Evolutionary conservation across 2,113 vertebrate species (phyloP).

Genomic region (Tachysurus vachellii): DNA sequence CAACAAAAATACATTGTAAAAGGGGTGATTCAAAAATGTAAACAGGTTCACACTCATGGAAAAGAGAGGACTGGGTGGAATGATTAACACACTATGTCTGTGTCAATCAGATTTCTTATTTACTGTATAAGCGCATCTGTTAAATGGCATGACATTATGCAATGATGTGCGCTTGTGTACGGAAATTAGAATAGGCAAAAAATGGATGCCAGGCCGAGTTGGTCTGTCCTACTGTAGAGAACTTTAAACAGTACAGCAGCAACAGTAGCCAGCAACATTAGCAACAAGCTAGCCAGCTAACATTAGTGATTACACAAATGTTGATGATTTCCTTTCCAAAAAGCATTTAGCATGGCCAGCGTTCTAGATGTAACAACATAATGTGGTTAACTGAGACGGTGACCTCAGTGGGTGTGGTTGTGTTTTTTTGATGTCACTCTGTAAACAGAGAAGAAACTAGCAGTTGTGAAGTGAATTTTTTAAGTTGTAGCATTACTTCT

Average conservation of each 20-base stretch:
- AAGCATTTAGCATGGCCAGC: not conserved
- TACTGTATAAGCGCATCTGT: not conserved
- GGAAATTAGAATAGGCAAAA: not conserved
- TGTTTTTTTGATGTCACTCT: not conserved
- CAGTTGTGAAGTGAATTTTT: not conserved
- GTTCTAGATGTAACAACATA: not conserved
- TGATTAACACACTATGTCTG: slow-evolving; percentile 54
- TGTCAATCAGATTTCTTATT: slow-evolving; percentile 22
- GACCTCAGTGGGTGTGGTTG: not conserved
- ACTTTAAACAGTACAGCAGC: not conserved
- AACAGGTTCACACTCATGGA: slow-evolving; percentile 53
- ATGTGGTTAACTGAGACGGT: not conserved
- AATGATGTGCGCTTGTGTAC: not conserved
- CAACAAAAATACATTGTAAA: slow-evolving; percentile 49
- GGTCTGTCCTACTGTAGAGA: not conserved
- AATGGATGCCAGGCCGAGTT: not conserved
- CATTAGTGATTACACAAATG: not conserved
- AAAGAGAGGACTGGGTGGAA: slow-evolving; percentile 48
- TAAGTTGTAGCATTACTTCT: no score
- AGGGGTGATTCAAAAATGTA: slow-evolving; percentile 64
- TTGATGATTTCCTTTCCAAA: not conserved
- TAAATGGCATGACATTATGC: not conserved
- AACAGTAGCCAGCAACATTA: not conserved
- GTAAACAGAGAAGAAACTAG: not conserved
- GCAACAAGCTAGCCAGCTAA: not conserved